These are phyloP conservation scores for Halichoeres trimaculatus DNA, from an alignment of 2,113 vertebrate genomes.

Conservation along the genomic window DNA sequence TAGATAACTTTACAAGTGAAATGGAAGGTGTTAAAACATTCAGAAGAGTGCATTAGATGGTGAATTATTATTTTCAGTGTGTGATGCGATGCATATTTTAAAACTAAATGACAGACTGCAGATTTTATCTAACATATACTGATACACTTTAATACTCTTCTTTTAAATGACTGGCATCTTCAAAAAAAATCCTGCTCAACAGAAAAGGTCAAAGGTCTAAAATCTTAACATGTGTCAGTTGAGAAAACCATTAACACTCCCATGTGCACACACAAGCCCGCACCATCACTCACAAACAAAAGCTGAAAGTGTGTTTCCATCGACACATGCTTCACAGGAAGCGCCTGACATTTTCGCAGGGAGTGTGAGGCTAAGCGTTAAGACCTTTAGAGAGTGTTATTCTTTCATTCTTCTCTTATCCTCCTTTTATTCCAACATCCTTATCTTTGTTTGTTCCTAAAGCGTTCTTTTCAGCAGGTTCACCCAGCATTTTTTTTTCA, in stretches of 20 bases:
- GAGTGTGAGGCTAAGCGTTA: conserved; percentile 68
- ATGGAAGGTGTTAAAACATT: conserved; percentile 18
- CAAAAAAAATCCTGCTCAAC: conserved; percentile 29
- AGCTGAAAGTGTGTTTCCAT: conserved; percentile 52
- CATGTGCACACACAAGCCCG: background rate
- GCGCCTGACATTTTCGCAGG: conserved; percentile 72
- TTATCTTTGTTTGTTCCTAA: conserved; percentile 67
- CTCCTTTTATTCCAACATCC: conserved; percentile 45
- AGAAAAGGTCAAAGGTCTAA: conserved; percentile 48
- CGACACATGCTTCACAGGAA: conserved; percentile 53
- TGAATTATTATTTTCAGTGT: background rate
- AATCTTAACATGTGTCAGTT: conserved; percentile 42
- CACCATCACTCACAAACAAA: conserved; percentile 37
- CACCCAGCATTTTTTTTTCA: conserved; percentile 28
- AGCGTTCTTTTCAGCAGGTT: conserved; percentile 28
- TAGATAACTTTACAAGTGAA: conserved; percentile 17
- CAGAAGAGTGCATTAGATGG: conserved; percentile 5
- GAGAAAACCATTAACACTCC: conserved; percentile 31
- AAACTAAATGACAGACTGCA: background rate
- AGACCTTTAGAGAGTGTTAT: conserved; percentile 76
- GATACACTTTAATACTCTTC: background rate
- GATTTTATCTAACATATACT: background rate
- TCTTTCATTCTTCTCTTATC: conserved; percentile 58
- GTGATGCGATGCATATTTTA: background rate
- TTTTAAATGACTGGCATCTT: conserved; percentile 50